phyloP scores from a whole-genome alignment of 1,140 invertebrate species.

The Sitodiplosis mosellana region DNA sequence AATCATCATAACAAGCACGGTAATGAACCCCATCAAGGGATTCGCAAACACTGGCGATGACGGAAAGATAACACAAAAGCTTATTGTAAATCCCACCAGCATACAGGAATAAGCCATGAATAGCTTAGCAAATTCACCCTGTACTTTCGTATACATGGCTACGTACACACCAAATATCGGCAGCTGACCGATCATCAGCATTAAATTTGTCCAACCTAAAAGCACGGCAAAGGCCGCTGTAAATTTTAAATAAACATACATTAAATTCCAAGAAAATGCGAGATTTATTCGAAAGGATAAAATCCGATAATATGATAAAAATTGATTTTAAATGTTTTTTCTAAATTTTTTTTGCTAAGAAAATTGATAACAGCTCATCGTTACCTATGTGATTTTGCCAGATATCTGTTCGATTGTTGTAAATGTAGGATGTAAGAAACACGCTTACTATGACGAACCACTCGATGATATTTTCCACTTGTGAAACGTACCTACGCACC shows the following conservation, averaged over 20 bases:
- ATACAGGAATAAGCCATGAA: conserved; percentile 67
- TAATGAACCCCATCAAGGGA: conserved; percentile 59
- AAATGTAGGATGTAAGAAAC: conserved; percentile 60
- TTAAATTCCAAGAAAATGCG: conserved; percentile 27
- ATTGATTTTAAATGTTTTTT: too few relatives aligned
- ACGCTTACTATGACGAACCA: conserved; percentile 69
- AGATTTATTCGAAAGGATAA: neutral
- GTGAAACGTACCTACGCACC: conserved; percentile 55
- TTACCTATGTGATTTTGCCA: conserved; percentile 51
- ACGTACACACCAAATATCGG: conserved; percentile 73
- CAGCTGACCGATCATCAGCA: conserved; percentile 71
- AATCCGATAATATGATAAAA: too few relatives aligned
- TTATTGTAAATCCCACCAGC: conserved; percentile 66
- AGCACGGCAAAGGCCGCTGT: conserved; percentile 62
- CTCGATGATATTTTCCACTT: conserved; percentile 66
- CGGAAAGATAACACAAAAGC: conserved; percentile 71
- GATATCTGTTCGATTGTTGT: conserved; percentile 50
- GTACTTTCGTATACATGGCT: conserved; percentile 70
- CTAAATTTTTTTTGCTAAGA: too few relatives aligned
- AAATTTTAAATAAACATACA: too few relatives aligned
- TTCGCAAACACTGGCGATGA: conserved; percentile 58
- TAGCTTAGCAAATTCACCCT: conserved; percentile 67
- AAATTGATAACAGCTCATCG: too few relatives aligned
- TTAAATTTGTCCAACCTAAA: conserved; percentile 68
- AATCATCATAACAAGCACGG: conserved; percentile 78